These are phyloP conservation scores for human (Homo sapiens) DNA, from an alignment of 2,113 vertebrate genomes.

Conservation along the genomic window DNA sequence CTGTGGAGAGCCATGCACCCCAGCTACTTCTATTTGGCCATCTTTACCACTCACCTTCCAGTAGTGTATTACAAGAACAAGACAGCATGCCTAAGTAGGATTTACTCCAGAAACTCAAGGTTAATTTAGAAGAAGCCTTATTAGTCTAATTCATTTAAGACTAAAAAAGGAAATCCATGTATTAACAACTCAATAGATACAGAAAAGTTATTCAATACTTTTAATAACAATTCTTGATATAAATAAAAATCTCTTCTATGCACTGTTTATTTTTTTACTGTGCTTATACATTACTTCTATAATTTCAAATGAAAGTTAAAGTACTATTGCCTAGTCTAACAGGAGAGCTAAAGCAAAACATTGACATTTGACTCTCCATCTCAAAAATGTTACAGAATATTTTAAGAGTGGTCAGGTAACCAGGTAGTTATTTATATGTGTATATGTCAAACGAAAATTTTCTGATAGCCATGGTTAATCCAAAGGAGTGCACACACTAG, in stretches of 20 bases:
- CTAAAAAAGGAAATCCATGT: constrained; percentile 4
- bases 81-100: not conserved
- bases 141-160: not conserved
- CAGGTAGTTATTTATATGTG: not conserved
- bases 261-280: not conserved
- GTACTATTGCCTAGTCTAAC: not conserved
- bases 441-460: not conserved
- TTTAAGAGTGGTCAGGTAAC: not conserved
- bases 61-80: not conserved
- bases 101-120: not conserved
- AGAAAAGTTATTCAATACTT: not conserved
- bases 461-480: not conserved
- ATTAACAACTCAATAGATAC: not conserved
- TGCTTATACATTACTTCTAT: not conserved
- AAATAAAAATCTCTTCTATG: not conserved
- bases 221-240: not conserved
- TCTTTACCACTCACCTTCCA: not conserved
- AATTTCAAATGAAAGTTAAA: not conserved
- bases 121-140: not conserved
- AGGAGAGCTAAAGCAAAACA: not conserved
- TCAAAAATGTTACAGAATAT: not conserved
- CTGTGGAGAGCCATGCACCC: too few relatives aligned
- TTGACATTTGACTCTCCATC: not conserved
- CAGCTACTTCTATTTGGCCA: too few relatives aligned
- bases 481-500: not conserved